Conservation (phyloP, 2,113 vertebrate genomes). For the Todiramphus chloris region DNA sequence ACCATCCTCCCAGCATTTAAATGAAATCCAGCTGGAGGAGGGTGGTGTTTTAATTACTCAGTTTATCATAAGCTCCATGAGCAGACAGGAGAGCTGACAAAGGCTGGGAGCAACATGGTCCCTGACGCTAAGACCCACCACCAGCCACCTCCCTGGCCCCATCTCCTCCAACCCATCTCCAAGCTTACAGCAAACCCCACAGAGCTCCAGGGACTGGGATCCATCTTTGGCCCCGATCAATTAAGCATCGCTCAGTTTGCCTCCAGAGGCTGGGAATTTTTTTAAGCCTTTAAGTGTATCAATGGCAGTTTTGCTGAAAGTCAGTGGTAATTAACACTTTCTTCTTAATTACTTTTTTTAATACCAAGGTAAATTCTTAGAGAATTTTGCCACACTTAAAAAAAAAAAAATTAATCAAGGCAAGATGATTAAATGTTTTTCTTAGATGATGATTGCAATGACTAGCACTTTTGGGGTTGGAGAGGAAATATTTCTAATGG, state of each 20-base stretch:
- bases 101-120: neutral
- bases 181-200: neutral
- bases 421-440: neutral
- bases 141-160: neutral
- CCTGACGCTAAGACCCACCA: neutral
- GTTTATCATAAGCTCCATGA: neutral
- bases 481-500: neutral
- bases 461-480: neutral
- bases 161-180: fast-evolving
- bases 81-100: neutral
- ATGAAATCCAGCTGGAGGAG: neutral
- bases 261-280: neutral
- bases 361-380: neutral
- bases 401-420: neutral
- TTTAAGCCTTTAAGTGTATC: neutral
- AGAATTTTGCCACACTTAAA: neutral
- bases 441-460: too few relatives aligned
- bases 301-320: neutral
- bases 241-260: neutral
- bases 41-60: neutral
- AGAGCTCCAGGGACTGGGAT: neutral
- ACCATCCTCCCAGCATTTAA: neutral
- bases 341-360: neutral
- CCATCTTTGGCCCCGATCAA: neutral
- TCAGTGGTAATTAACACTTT: neutral